Evolutionary conservation across 2,797 vertebrate genomes (phyloP).

Genomic region (Myripristis murdjan): DNA sequence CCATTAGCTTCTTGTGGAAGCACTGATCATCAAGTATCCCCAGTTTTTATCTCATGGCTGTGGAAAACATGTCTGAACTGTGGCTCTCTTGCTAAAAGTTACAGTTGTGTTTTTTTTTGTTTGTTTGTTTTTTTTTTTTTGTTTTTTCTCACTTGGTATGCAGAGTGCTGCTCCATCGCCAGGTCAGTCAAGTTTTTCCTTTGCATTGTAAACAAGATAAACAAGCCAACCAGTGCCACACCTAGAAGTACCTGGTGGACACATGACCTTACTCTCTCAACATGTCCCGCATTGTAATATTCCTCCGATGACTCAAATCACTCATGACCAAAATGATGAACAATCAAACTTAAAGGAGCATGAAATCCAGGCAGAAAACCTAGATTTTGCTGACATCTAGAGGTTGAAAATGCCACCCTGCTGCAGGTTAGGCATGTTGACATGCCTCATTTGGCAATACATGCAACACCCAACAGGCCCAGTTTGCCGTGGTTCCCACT

Average conservation of each 20-base stretch:
- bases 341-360: constrained; percentile 12
- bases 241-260: background rate
- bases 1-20: background rate
- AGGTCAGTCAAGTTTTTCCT: background rate
- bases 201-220: background rate
- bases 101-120: background rate
- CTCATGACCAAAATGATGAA: background rate
- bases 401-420: too few relatives aligned
- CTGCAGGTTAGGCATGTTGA: too few relatives aligned
- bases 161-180: constrained; percentile 12
- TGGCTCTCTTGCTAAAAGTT: background rate
- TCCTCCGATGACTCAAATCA: background rate
- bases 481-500: too few relatives aligned
- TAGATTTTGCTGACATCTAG: background rate
- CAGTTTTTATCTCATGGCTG: constrained; percentile 18
- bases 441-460: too few relatives aligned
- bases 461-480: too few relatives aligned
- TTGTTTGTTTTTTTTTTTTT: background rate
- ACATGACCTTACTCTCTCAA: background rate
- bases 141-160: background rate
- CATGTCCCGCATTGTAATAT: background rate
- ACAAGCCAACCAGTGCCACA: background rate
- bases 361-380: background rate
- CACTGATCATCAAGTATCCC: background rate
- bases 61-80: constrained; percentile 14